phyloP scores from a whole-genome alignment of 2,797 vertebrate genomes.

The Semotilus atromaculatus region DNA sequence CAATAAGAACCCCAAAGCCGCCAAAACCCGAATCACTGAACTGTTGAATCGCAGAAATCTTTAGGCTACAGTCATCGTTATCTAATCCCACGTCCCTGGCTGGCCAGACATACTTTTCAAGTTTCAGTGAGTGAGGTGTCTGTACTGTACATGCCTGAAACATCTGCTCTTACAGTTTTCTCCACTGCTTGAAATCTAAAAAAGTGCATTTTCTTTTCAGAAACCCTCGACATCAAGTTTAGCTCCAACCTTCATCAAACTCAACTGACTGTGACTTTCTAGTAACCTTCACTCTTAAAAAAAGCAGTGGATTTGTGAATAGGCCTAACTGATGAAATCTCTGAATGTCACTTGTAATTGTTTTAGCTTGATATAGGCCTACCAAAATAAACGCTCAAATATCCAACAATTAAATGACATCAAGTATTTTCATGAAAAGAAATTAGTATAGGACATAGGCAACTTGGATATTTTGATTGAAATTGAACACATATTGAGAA shows the following conservation, averaged over 20 bases:
- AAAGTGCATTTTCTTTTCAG: neutral
- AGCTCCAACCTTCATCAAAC: neutral
- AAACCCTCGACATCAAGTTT: neutral
- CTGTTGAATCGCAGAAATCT: conserved; percentile 82
- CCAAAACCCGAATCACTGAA: conserved; percentile 78
- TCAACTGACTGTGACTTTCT: neutral
- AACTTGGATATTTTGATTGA: neutral
- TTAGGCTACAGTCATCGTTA: conserved; percentile 76
- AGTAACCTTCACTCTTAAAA: neutral
- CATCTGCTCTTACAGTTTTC: conserved; percentile 77
- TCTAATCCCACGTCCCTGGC: conserved; percentile 77
- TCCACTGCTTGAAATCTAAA: conserved; percentile 71
- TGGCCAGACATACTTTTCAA: conserved; percentile 63
- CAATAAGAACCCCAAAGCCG: conserved; percentile 76
- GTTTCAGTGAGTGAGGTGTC: conserved; percentile 64
- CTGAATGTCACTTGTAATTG: no score
- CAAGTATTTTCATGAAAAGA: neutral
- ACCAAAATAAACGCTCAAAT: no score
- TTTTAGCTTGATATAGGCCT: no score
- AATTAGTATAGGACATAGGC: neutral
- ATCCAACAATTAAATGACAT: neutral
- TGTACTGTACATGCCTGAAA: conserved; percentile 60
- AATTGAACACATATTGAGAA: neutral
- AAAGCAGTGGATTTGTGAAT: neutral
- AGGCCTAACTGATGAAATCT: no score